Evolutionary conservation across 2,797 vertebrate species (phyloP), one percentile per base, ranked within the genome.

Genomic region (Falco cherrug): DNA sequence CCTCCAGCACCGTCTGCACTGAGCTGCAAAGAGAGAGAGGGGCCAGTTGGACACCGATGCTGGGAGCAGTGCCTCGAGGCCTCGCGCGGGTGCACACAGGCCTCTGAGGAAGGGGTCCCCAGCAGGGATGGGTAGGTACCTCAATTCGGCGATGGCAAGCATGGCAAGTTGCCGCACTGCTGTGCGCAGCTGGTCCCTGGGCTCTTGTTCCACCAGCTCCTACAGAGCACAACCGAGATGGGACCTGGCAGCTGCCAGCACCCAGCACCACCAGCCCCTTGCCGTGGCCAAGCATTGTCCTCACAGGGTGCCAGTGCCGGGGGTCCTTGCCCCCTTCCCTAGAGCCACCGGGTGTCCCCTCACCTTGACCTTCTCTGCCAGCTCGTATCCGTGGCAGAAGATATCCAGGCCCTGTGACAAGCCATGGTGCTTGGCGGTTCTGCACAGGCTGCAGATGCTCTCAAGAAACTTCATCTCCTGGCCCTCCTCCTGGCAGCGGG

Each of bases 381-480:
- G 21, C 7, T 56, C 2, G 1, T 60, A 33, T 24, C 17, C 63
- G 3, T 4, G 5, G 89, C 85, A 94, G 71, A 83, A 78, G 22
- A 29, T 6, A 17, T 26, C 59, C 16, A 89, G 16, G 20, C 7
- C 4, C 16, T 1, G 4, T 15, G 56, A 24, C 0, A 21, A 69
- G 39, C 5, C 24, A 1, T 1, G 4, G 12, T 3, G 1, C 0
- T 0, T 6, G 0, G 17, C 13, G 5, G 4, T 37, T 16, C 6
- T 25, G 45, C 82, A 89, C 12, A 86, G 11, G 4, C 0, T 10
- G 21, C 13, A 33, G 31, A 87, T 43, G 31, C 17, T 4, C 2
- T 13, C 5, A 4, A 80, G 67, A 5, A 80, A 87, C 13, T 10
- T 3, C 1, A 22, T 8, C 75, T 64, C 56, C 35, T 31, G 7